These are phyloP conservation scores for Hyla sarda DNA, from an alignment of 2,113 vertebrate genomes.

Conservation along the genomic window DNA sequence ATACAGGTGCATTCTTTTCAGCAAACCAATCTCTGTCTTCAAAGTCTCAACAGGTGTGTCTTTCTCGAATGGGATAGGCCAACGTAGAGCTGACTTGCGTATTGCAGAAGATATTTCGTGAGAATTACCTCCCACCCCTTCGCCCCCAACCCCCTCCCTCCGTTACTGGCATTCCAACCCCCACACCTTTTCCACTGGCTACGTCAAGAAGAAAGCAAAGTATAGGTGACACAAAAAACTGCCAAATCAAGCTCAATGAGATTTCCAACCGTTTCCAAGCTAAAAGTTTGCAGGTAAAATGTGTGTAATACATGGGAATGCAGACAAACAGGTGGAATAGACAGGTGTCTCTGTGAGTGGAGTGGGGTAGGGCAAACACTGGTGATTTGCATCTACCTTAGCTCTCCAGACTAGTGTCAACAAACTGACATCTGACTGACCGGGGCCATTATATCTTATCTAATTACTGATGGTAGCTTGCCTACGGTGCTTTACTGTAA, in stretches of 20 bases:
- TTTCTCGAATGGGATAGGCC: constrained; percentile 74
- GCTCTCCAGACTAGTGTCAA: constrained; percentile 21
- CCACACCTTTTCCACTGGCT: constrained; percentile 44
- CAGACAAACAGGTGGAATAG: constrained; percentile 14
- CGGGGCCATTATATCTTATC: constrained; percentile 22
- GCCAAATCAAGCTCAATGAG: background rate
- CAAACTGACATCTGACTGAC: constrained; percentile 45
- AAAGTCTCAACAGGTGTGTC: constrained; percentile 90
- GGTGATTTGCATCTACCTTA: constrained; percentile 49
- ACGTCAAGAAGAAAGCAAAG: constrained; percentile 51
- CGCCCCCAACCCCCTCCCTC: constrained; percentile 49
- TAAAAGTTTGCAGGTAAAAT: background rate
- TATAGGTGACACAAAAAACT: constrained; percentile 39
- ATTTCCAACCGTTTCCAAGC: background rate
- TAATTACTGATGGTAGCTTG: background rate
- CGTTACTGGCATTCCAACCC: constrained; percentile 58
- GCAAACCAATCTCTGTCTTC: constrained; percentile 85
- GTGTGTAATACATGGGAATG: constrained; percentile 15
- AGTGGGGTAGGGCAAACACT: constrained; percentile 48
- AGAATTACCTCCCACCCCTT: constrained; percentile 65
- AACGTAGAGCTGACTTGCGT: constrained; percentile 64
- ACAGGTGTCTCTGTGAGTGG: constrained; percentile 47
- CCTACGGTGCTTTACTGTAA: background rate
- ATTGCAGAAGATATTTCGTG: constrained; percentile 76
- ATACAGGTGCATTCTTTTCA: constrained; percentile 90